These are phyloP conservation scores for Macrophya annulata DNA, from an alignment of 2,888 invertebrate genomes.

Conservation along the genomic window DNA sequence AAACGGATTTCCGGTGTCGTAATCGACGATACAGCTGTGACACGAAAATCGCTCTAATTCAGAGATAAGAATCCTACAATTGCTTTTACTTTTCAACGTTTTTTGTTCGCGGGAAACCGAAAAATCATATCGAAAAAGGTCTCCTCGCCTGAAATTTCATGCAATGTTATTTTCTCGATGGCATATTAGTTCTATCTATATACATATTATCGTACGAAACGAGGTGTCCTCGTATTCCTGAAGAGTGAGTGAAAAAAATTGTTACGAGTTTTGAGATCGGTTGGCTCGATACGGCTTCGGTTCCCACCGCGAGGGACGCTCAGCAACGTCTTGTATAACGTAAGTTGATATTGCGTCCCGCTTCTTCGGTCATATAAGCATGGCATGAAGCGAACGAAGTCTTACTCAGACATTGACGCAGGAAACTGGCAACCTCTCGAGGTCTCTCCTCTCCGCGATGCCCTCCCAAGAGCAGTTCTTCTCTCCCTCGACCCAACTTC, in stretches of 20 bases:
- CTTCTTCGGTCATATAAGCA: constrained; percentile 12
- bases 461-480: constrained; percentile 12
- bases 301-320: constrained; percentile 80
- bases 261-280: constrained; percentile 55
- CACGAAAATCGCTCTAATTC: not conserved
- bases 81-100: not conserved
- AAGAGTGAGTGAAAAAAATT: constrained; percentile 46
- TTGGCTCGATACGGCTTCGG: constrained; percentile 75
- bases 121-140: not conserved
- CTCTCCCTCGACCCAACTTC: constrained; percentile 14
- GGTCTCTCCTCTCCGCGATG: constrained; percentile 42
- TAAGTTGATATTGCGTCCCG: constrained; percentile 54
- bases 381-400: constrained; percentile 69
- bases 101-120: not conserved
- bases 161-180: not conserved
- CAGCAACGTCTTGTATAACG: constrained; percentile 75
- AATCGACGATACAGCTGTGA: not conserved
- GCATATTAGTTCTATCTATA: not conserved
- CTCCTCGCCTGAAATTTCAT: not conserved
- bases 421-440: constrained; percentile 59
- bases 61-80: not conserved
- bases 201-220: constrained; percentile 46
- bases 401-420: constrained; percentile 75
- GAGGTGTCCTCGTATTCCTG: constrained; percentile 59
- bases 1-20: constrained; percentile 26